A percentile compares a stretch with the other conserved stretches of the same genome.
phyloP scores from a whole-genome alignment of 1,140 invertebrate species.

The Gonioctena quinquepunctata region DNA sequence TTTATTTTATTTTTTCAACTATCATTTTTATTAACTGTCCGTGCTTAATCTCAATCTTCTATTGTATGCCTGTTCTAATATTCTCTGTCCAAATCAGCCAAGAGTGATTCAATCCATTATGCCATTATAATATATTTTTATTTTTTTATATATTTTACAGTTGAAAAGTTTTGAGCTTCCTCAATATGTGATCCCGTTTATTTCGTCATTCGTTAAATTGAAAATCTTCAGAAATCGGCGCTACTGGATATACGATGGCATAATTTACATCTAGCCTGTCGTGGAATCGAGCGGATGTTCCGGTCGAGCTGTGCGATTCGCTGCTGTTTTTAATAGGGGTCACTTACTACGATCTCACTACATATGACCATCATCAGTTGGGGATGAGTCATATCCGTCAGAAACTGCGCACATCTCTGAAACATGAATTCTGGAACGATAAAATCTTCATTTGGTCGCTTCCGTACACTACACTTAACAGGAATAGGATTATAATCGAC shows the following conservation, averaged over 20 bases:
- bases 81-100: too few relatives aligned
- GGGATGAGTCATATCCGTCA: constrained; percentile 2
- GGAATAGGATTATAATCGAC: background rate
- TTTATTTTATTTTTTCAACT: too few relatives aligned
- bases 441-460: background rate
- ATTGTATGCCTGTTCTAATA: too few relatives aligned
- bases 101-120: too few relatives aligned
- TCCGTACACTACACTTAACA: background rate
- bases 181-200: too few relatives aligned
- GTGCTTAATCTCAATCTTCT: too few relatives aligned
- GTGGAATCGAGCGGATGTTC: background rate
- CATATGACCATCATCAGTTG: background rate
- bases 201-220: too few relatives aligned
- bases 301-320: background rate
- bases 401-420: constrained; percentile 1
- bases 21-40: too few relatives aligned
- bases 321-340: background rate
- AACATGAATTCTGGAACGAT: background rate
- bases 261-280: background rate
- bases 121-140: too few relatives aligned
- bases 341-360: constrained; percentile 2
- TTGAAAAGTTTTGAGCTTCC: too few relatives aligned
- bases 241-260: background rate
- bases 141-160: too few relatives aligned
- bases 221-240: too few relatives aligned